These are phyloP conservation scores for Ursus arctos DNA, from an alignment of 2,113 vertebrate genomes.

Conservation along the genomic window DNA sequence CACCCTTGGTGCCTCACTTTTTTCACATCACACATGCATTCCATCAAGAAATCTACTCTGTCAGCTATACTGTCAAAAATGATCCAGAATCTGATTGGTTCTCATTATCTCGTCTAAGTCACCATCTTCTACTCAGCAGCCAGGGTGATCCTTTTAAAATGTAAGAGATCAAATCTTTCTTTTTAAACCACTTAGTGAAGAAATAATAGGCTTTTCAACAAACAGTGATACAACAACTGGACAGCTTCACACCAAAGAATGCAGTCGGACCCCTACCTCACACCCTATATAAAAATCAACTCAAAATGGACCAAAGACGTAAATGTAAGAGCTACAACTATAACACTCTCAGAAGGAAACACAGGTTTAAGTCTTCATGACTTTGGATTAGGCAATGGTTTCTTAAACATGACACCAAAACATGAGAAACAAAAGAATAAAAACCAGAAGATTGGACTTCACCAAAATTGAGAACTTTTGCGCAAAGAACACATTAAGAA, in stretches of 20 bases:
- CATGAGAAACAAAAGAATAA: slow-evolving; percentile 1
- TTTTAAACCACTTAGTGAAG: not conserved
- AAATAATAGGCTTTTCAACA: not conserved
- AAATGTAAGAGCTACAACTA: not conserved
- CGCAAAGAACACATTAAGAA: not conserved
- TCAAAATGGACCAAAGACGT: not conserved
- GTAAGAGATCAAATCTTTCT: not conserved
- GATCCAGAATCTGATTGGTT: not conserved
- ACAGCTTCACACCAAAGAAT: not conserved
- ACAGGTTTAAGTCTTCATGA: not conserved
- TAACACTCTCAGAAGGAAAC: slow-evolving; percentile 13
- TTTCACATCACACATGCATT: not conserved
- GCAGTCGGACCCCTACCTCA: not conserved
- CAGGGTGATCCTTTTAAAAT: not conserved
- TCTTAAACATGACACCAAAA: not conserved
- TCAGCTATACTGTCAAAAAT: not conserved
- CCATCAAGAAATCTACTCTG: slow-evolving; percentile 9
- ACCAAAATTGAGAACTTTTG: slow-evolving; percentile 36
- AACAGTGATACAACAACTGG: not conserved
- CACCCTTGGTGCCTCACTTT: not conserved
- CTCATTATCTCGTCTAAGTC: not conserved
- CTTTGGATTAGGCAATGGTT: not conserved
- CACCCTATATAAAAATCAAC: not conserved
- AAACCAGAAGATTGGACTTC: not conserved
- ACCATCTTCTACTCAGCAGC: not conserved